Conservation (phyloP, 2,797 vertebrate genomes). For the Periparus ater region DNA sequence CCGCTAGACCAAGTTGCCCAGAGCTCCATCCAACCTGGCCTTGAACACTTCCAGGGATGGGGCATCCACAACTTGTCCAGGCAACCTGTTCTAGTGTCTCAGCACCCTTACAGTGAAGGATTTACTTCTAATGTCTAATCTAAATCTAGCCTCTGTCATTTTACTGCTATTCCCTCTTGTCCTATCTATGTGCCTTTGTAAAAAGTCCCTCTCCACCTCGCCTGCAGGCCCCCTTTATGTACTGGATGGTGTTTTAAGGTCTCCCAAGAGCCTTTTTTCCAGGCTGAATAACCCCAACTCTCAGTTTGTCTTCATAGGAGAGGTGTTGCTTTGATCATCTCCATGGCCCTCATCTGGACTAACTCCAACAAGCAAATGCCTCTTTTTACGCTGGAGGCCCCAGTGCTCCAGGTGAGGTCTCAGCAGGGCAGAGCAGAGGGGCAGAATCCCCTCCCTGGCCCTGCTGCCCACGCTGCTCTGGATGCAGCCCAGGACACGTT, state of each 20-base stretch:
- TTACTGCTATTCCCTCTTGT: neutral
- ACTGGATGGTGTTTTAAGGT: neutral
- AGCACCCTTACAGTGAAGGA: neutral
- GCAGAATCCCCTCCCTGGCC: too few species aligned
- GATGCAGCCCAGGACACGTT: neutral
- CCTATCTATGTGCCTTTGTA: neutral
- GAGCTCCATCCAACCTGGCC: neutral
- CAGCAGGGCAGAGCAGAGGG: neutral
- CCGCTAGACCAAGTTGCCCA: neutral
- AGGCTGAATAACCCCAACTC: neutral
- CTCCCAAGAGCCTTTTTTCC: neutral
- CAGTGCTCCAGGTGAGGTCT: neutral
- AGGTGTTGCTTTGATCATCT: neutral
- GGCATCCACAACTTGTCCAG: neutral
- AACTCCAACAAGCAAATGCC: neutral
- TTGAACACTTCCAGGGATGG: neutral
- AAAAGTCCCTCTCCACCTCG: neutral
- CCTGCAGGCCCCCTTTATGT: neutral
- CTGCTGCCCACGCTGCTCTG: too few species aligned
- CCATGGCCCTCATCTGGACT: neutral
- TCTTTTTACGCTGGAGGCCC: neutral
- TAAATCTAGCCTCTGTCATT: neutral
- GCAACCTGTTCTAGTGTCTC: neutral
- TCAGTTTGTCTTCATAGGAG: neutral
- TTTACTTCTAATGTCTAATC: neutral